phyloP scores from a whole-genome alignment of 2,797 vertebrate genomes.

The Meda fulgida region DNA sequence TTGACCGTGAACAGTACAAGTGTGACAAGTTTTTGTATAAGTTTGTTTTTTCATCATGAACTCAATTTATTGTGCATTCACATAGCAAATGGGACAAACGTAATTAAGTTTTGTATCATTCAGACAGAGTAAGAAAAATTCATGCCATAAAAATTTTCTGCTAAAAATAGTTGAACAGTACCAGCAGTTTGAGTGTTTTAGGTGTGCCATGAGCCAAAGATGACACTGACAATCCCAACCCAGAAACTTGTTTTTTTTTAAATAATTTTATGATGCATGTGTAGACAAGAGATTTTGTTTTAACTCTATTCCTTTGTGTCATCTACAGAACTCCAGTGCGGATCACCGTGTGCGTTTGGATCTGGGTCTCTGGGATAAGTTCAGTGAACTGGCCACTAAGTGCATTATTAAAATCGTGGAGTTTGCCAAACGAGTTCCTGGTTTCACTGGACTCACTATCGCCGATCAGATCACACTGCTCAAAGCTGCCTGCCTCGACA shows the following conservation, averaged over 20 bases:
- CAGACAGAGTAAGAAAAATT: no score
- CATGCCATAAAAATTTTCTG: no score
- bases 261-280: background rate
- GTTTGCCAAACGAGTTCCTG: conserved; percentile 96
- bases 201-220: background rate
- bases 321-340: conserved; percentile 90
- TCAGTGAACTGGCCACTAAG: conserved; percentile 99
- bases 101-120: no score
- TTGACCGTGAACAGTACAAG: no score
- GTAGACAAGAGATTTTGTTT: conserved; percentile 11
- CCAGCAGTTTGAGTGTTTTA: background rate
- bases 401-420: conserved; percentile 99
- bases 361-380: conserved; percentile 98
- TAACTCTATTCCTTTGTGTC: conserved; percentile 29
- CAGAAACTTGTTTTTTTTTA: background rate
- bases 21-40: no score
- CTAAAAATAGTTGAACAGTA: no score
- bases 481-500: conserved; percentile 97
- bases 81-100: no score
- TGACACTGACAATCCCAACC: background rate
- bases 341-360: conserved; percentile 95
- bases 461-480: conserved; percentile 98
- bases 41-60: no score
- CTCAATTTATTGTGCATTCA: no score
- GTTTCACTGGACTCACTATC: conserved; percentile 95